Base-by-base conservation (phyloP, 2,888 invertebrate species). In the Orchesella flavescens region DNA sequence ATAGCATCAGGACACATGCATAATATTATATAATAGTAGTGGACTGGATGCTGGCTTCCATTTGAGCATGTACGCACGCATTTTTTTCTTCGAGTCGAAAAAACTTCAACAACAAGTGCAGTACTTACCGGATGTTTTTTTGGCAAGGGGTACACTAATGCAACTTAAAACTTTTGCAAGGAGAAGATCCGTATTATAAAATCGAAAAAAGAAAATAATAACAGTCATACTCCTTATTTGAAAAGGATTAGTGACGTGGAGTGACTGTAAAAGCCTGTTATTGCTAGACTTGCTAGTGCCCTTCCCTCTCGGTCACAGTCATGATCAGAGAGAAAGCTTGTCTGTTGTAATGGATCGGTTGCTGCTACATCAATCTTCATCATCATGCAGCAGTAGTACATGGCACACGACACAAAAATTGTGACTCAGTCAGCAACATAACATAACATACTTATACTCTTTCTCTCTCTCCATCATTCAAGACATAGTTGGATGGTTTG, bases 351-450 rank as follows among this genome's bases (percentile, higher is more conserved):
- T 65, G 34, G n/a, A 75, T 75, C 65, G 65, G 65, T 75, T 75
- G 75, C 21, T 74, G 63, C 75, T 74, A 75, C 75, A 75, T 75
- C 75, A 75, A 75, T 75, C 75, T 53, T 65, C 65, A 61, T 65
- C 75, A 65, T 34, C 63, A 63, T 75, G 65, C 19, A n/a, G 21
- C 15, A 44, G 23, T 24, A 75, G 55, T 46, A 55, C 49, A 61
- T 7, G 63, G 24, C 55, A 65, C 65, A 75, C 75, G 65, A 65
- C 63, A 65, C 13, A 49, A 49, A 49, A 15, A 49, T 49, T 49
- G 49, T n/a, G 49, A 49, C 49, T 49, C n/a, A 49, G n/a, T 10
- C 12, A 55, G 17, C 17, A 72, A 72, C 23, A 43, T 63, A 12
- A n/a, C n/a, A n/a, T n/a, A n/a, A n/a, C n/a, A n/a, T n/a, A n/a